Evolutionary conservation across 2,797 vertebrate species (phyloP).

Genomic region (Pangasius larnaudii): DNA sequence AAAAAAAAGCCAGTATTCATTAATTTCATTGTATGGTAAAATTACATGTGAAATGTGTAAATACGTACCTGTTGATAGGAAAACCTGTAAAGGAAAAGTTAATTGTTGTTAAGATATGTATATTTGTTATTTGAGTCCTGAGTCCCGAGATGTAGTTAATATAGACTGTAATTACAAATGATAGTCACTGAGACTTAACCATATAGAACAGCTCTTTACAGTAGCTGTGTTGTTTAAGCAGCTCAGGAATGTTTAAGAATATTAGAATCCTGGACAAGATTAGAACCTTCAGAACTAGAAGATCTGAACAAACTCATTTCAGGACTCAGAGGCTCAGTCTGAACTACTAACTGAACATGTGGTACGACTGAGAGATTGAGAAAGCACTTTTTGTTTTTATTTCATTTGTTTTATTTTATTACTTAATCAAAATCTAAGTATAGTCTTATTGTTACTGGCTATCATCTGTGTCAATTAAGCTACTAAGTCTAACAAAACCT

Average conservation of each 20-base stretch:
- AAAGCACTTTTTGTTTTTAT: neutral
- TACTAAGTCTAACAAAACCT: neutral
- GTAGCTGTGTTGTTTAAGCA: neutral
- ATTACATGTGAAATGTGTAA: neutral
- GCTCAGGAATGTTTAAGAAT: neutral
- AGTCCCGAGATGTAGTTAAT: neutral
- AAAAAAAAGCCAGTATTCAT: too few species aligned
- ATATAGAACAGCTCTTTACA: too few species aligned
- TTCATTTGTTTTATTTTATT: neutral
- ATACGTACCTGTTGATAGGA: neutral
- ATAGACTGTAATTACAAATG: neutral
- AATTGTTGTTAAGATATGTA: neutral
- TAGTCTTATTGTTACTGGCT: neutral
- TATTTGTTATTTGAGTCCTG: too few species aligned
- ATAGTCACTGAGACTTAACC: too few species aligned
- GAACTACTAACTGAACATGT: neutral
- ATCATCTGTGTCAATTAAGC: neutral
- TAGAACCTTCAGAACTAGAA: too few species aligned
- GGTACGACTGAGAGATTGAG: neutral
- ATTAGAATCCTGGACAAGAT: neutral
- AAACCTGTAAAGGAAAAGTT: neutral
- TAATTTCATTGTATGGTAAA: neutral
- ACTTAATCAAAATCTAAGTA: neutral
- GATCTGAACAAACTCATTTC: neutral
- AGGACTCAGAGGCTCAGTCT: neutral